A percentile compares a stretch with the other conserved stretches of the same genome.
phyloP scores from a whole-genome alignment of 2,113 vertebrate genomes.

The Ancistrus triradiatus region DNA sequence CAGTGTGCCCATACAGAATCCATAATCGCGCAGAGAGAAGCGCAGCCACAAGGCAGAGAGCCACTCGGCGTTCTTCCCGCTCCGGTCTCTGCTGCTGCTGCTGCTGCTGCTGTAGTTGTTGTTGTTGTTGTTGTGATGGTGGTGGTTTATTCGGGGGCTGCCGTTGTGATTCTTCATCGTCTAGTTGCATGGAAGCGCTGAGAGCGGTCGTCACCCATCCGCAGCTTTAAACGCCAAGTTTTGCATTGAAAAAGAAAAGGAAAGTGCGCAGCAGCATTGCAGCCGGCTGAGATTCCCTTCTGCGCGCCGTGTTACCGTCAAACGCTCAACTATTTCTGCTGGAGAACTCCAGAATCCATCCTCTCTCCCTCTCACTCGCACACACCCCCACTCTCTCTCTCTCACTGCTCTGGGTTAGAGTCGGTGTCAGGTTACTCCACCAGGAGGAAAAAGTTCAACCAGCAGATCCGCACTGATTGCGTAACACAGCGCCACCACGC shows the following conservation, averaged over 20 bases:
- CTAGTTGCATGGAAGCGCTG: slow-evolving; percentile 74
- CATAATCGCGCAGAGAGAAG: slow-evolving; percentile 84
- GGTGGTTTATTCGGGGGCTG: slow-evolving; percentile 64
- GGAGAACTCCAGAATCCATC: slow-evolving; percentile 63
- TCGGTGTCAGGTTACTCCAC: slow-evolving; percentile 71
- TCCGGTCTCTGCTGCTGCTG: slow-evolving; percentile 67
- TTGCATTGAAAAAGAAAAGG: slow-evolving; percentile 51
- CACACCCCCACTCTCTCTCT: slow-evolving; percentile 58
- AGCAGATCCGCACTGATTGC: slow-evolving; percentile 20
- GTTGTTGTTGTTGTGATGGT: neutral
- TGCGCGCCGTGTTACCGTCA: neutral
- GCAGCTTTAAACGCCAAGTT: slow-evolving; percentile 63
- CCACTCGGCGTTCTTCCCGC: slow-evolving; percentile 61
- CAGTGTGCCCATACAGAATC: slow-evolving; percentile 87
- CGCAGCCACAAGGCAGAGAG: slow-evolving; percentile 67
- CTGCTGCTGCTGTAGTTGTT: slow-evolving; percentile 33
- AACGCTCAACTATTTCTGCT: slow-evolving; percentile 2
- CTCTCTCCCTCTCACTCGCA: slow-evolving; percentile 46
- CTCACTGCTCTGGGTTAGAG: slow-evolving; percentile 45
- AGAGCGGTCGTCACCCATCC: slow-evolving; percentile 75
- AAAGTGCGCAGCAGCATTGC: neutral
- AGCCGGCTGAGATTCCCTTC: neutral
- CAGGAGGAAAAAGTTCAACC: slow-evolving; percentile 53
- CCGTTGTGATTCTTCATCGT: slow-evolving; percentile 81
- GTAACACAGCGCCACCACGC: slow-evolving; percentile 54